Evolutionary conservation across 2,113 vertebrate species (phyloP).

Genomic region (Upupa epops): DNA sequence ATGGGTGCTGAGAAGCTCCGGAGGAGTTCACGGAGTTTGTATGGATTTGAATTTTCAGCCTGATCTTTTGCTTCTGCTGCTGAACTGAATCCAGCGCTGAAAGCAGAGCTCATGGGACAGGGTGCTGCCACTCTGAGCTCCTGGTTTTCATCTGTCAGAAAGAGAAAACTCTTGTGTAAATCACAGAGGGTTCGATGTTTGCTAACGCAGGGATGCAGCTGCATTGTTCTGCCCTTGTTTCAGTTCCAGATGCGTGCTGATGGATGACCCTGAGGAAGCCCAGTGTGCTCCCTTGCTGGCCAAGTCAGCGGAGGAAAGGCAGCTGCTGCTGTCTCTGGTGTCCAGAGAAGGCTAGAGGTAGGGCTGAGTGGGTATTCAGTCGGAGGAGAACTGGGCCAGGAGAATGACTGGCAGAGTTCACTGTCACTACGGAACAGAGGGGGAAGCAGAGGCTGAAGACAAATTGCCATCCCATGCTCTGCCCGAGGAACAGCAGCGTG

Average conservation of each 20-base stretch:
- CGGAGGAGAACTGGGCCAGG: not conserved
- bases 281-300: not conserved
- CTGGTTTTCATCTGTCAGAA: not conserved
- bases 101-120: not conserved
- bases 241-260: not conserved
- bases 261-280: not conserved
- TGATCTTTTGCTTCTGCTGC: not conserved
- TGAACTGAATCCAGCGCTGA: not conserved
- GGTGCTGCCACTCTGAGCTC: not conserved
- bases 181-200: not conserved
- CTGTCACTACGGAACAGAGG: not conserved
- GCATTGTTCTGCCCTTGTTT: not conserved
- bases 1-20: constrained; percentile 6
- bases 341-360: not conserved
- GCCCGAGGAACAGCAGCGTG: not conserved
- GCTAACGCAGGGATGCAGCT: not conserved
- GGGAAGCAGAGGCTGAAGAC: not conserved
- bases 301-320: rapidly evolving
- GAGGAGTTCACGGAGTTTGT: not conserved
- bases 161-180: not conserved
- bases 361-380: not conserved
- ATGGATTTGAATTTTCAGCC: not conserved
- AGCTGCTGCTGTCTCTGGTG: not conserved
- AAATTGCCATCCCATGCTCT: not conserved
- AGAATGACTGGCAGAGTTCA: not conserved